Percentiles rank a stretch among this genome's conserved stretches.
phyloP scores from a whole-genome alignment of 2,888 invertebrate genomes.

The Acanthosepion esculentum region DNA sequence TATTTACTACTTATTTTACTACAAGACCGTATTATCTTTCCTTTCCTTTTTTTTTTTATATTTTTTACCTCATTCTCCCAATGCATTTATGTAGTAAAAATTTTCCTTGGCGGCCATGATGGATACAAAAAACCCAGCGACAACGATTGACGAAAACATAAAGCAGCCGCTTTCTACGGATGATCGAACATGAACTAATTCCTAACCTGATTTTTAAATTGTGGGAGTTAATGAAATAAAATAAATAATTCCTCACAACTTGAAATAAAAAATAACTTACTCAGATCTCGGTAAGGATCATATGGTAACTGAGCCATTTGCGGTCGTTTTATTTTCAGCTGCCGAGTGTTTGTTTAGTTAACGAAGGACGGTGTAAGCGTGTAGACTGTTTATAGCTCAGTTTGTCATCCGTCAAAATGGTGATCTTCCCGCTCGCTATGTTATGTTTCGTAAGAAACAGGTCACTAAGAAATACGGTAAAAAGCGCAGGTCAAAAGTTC shows the following conservation, averaged over 20 bases:
- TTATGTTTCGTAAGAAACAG: neutral
- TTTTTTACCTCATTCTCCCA: slow-evolving; percentile 24
- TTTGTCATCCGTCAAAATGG: slow-evolving; percentile 12
- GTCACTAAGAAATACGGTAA: slow-evolving; percentile 22
- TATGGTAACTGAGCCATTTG: slow-evolving; percentile 12
- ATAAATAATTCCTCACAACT: neutral
- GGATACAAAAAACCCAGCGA: neutral
- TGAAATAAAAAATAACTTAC: neutral
- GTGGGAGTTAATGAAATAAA: neutral
- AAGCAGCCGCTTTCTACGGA: neutral
- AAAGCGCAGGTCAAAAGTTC: neutral
- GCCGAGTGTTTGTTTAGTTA: slow-evolving; percentile 13
- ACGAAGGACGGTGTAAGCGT: neutral
- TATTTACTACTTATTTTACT: slow-evolving; percentile 15
- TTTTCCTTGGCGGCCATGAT: neutral
- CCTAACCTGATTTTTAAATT: neutral
- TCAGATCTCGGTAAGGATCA: neutral
- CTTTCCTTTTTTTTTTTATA: neutral
- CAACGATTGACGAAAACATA: neutral
- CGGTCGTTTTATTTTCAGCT: slow-evolving; percentile 7
- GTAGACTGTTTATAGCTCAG: neutral
- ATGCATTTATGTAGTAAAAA: slow-evolving; percentile 33
- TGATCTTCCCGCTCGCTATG: slow-evolving; percentile 2
- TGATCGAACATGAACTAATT: slow-evolving; percentile 20
- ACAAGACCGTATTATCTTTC: neutral